These are phyloP conservation scores for Leptopterna dolabrata DNA, from an alignment of 2,888 invertebrate species.

Conservation along the genomic window DNA sequence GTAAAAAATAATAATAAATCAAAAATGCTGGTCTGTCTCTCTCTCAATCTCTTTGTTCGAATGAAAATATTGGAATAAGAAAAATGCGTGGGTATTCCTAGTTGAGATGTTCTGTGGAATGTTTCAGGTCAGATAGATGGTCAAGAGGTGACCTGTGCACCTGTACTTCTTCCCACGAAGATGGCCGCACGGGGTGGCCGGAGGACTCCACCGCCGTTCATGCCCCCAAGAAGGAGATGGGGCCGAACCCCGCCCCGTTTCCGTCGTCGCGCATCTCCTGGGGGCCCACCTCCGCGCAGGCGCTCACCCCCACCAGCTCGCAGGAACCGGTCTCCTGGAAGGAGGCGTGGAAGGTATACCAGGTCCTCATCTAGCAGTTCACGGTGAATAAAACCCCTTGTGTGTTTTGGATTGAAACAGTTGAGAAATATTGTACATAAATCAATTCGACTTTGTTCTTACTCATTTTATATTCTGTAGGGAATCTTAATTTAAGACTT, in stretches of 20 bases:
- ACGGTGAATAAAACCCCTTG: constrained; percentile 68
- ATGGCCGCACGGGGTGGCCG: constrained; percentile 59
- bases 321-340: constrained; percentile 62
- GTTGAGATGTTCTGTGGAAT: not conserved
- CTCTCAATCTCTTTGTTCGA: too few species aligned
- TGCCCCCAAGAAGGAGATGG: constrained; percentile 66
- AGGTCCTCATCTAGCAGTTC: constrained; percentile 82
- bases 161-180: constrained; percentile 81
- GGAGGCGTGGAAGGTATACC: constrained; percentile 76
- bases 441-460: not conserved
- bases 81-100: too few species aligned
- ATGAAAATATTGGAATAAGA: too few species aligned
- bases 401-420: not conserved
- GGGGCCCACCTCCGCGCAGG: constrained; percentile 66
- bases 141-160: constrained; percentile 93
- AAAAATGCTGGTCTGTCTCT: too few species aligned
- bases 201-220: constrained; percentile 67
- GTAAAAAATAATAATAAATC: too few species aligned
- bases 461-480: not conserved
- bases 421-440: not conserved
- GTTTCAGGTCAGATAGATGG: constrained; percentile 86
- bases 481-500: not conserved
- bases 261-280: constrained; percentile 69
- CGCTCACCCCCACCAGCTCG: constrained; percentile 62
- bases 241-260: constrained; percentile 69